Evolutionary conservation across 92 coral and sea anemone genomes (phyloP).

Genomic region (Virgularia gustaviana): DNA sequence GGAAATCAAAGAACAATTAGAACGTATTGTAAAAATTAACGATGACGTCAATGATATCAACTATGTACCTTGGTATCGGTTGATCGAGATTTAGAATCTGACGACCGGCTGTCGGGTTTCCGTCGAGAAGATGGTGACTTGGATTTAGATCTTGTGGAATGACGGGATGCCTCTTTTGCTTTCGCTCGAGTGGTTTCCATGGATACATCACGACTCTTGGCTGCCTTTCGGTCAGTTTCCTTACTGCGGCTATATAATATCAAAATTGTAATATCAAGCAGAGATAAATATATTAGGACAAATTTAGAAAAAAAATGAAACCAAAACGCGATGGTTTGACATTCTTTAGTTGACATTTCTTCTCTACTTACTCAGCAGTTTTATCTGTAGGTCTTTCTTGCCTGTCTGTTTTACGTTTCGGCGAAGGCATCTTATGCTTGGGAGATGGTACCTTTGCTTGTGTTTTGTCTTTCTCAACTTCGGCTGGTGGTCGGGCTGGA

Average conservation of each 20-base stretch:
- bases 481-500: neutral
- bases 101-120: neutral
- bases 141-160: neutral
- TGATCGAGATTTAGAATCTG: neutral
- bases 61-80: slow-evolving; percentile 7
- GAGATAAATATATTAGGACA: neutral
- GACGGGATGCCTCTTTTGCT: too few relatives aligned
- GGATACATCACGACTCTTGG: neutral
- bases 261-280: too few relatives aligned
- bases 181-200: neutral
- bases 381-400: slow-evolving; percentile 23
- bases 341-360: neutral
- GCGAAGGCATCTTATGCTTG: neutral
- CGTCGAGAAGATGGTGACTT: neutral
- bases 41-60: neutral
- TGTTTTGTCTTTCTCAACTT: neutral
- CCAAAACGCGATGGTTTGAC: neutral
- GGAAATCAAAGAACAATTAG: neutral
- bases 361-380: neutral
- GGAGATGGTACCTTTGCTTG: neutral
- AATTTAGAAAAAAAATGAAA: neutral
- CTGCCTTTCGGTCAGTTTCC: neutral
- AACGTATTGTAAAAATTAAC: neutral
- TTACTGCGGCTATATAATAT: neutral
- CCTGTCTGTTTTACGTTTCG: neutral